Base-by-base conservation (phyloP, 2,888 invertebrate genomes). In the Microdon myrmicae region DNA sequence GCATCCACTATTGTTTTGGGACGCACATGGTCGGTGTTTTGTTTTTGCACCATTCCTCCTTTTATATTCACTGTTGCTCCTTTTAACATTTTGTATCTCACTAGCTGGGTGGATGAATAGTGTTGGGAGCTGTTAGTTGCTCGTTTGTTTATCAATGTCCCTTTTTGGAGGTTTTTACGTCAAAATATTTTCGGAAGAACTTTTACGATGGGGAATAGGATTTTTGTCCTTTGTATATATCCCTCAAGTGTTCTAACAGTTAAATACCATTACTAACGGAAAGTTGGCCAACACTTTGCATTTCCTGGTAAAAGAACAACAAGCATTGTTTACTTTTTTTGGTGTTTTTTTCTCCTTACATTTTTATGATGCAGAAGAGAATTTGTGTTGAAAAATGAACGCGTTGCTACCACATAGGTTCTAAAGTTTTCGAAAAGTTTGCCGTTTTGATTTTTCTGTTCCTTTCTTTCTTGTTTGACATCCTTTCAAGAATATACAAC, bases 271-370 rank as follows among this genome's bases (percentile, higher is more conserved):
- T 64, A 64, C 64, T 51, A 38, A 6, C 20, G 43, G 58, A 64
- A 64, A 64, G 64, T 64, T 64, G 58, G 51, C 38, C 58, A 53
- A 38, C 32, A n/a, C n/a, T n/a, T n/a, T n/a, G n/a, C n/a, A n/a
- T n/a, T n/a, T n/a, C n/a, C n/a, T n/a, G n/a, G n/a, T n/a, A n/a
- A n/a, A n/a, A 12, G 26, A 64, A 47, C 47, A 56, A 43, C 16
- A n/a, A 19, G 17, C 29, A 20, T 19, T 9, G 22, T 10, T 23
- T n/a, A 16, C 31, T 17, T 28, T 39, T 39, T 13, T 37, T 23
- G 4, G n/a, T 19, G 31, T 20, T 35, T 25, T 31, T 29, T 25
- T 31, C 4, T 19, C 16, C n/a, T n/a, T n/a, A n/a, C n/a, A 2
- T 38, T 32, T 45, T 37, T 26, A 25, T n/a, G n/a, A n/a, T 39